These are phyloP conservation scores for Procavia capensis DNA, from an alignment of 2,113 vertebrate species.

Conservation along the genomic window DNA sequence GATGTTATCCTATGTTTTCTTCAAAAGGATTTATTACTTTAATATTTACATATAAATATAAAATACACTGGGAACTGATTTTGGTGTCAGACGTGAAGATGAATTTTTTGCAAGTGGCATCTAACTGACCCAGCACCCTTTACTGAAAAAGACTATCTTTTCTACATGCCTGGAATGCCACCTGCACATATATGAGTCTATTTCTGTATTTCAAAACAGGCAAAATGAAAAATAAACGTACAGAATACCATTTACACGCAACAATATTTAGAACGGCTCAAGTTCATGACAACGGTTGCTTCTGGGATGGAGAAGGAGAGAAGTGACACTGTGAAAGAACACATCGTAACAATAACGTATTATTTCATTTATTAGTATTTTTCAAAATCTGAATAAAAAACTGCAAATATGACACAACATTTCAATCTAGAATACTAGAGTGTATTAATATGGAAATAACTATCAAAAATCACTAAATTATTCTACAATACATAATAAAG, in stretches of 20 bases:
- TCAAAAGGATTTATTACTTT: no score
- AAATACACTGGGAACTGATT: no score
- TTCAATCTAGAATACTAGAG: neutral
- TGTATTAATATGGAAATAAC: neutral
- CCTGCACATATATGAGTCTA: neutral
- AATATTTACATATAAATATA: no score
- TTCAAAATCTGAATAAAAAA: neutral
- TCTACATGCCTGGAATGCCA: neutral
- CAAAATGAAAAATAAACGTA: neutral
- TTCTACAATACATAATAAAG: neutral
- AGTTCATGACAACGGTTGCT: neutral
- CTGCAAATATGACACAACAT: conserved; percentile 12
- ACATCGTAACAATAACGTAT: neutral
- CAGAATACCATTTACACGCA: neutral
- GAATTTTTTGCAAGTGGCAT: no score
- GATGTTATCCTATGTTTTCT: no score
- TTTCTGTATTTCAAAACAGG: conserved; percentile 16
- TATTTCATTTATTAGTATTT: neutral
- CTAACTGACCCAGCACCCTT: no score
- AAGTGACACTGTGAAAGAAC: neutral
- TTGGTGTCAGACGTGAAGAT: no score
- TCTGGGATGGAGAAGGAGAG: neutral
- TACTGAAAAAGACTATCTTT: no score
- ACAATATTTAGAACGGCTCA: neutral
- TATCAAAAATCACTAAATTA: neutral